Percentiles rank a stretch among this genome's conserved stretches.
phyloP scores from a whole-genome alignment of 2,113 vertebrate genomes.

The Sylvia atricapilla region DNA sequence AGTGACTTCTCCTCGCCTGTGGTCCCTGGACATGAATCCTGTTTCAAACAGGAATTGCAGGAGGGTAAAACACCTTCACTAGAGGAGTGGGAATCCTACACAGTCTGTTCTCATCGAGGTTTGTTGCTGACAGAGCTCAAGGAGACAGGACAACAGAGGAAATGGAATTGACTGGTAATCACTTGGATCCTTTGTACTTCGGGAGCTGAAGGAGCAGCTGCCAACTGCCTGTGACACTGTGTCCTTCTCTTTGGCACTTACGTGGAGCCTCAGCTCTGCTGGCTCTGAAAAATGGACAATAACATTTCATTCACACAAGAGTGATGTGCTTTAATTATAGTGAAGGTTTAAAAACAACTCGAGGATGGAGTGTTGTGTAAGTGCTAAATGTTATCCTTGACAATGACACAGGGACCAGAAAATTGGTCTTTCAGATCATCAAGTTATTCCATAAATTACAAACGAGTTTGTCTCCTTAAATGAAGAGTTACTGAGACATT shows the following conservation, averaged over 20 bases:
- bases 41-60: not conserved
- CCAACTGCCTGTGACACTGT: not conserved
- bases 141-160: not conserved
- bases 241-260: not conserved
- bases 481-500: not conserved
- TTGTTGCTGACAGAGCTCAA: not conserved
- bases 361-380: not conserved
- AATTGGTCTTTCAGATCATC: not conserved
- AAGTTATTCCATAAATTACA: conserved; percentile 14
- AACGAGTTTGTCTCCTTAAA: not conserved
- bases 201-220: not conserved
- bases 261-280: not conserved
- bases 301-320: not conserved
- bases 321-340: conserved; percentile 13
- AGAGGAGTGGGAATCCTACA: not conserved
- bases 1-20: not conserved
- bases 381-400: not conserved
- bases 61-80: not conserved
- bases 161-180: not conserved
- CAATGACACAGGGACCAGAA: not conserved
- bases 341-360: conserved; percentile 25
- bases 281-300: not conserved
- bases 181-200: not conserved
- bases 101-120: not conserved
- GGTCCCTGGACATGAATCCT: not conserved